Evolutionary conservation across 2,113 vertebrate genomes (phyloP), one percentile per base, ranked within the genome.

Genomic region (Pelusios castaneus): DNA sequence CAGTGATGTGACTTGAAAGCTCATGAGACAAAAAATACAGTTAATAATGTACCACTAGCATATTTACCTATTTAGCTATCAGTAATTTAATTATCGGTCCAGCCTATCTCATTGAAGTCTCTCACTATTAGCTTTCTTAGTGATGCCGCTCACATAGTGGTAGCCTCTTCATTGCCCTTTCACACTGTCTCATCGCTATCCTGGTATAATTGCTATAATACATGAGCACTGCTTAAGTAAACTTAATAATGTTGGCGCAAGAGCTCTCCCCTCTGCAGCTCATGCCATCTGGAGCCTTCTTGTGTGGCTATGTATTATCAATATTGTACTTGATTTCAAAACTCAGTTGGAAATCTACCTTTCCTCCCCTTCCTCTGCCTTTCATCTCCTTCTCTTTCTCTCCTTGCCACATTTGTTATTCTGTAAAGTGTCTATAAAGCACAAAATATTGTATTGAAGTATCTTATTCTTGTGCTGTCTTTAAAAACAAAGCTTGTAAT

Each of bases 51-150:
- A 94, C 85, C 82, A 96, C 91, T 85, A 96, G 93, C 88, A 95
- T 98, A 96, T 97, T 97, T 97, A 96, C 93, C 95, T 97, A 85
- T 97, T 97, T 97, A 92, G 96, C 92, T 92, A 96, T 94, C 76
- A 96, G 89, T 95, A 97, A 97, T 94, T 94, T 96, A 96, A 97
- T 97, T 95, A 97, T 92, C 95, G 78, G 51, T 67, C 4, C 85
- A 76, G 79, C 31, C 93, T 87, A 22, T 85, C 58, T 88, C 84
- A 93, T 60, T 85, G 56, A 83, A 52, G 55, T 16, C 49, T 87
- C 49, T 86, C 89, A 54, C 45, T 83, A 17, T 84, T 88, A 49
- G 80, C 45, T 93, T 88, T 9, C 85, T 86, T 55, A 82, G 43
- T 91, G 19, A 31, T 1, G 0, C 73, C 89, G 14, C 52, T 92